Conservation (phyloP, 2,113 vertebrate species). For the Hyla sarda region DNA sequence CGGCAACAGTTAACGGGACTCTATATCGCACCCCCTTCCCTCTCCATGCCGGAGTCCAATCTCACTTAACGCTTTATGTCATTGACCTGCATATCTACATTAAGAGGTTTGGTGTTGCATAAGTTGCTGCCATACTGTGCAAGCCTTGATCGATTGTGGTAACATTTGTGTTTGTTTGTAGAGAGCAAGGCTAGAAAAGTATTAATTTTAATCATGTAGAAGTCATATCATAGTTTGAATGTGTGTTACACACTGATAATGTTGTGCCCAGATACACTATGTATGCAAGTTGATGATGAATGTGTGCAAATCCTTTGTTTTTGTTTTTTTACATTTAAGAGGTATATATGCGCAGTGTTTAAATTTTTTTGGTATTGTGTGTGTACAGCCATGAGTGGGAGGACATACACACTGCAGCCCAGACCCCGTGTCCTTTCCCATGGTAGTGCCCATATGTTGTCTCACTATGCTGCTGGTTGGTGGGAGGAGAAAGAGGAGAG, state of each 20-base stretch:
- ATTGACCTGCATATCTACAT: not conserved
- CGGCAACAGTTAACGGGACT: too few relatives aligned
- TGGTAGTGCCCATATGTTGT: constrained; percentile 59
- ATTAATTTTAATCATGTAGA: constrained; percentile 29
- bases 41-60: not conserved
- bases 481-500: constrained; percentile 62
- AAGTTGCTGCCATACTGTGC: constrained; percentile 1
- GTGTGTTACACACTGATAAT: constrained; percentile 65
- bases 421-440: constrained; percentile 58
- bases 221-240: constrained; percentile 19
- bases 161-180: constrained; percentile 36
- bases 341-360: not conserved
- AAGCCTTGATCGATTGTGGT: constrained; percentile 15
- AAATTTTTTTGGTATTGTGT: not conserved
- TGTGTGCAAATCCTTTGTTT: not conserved
- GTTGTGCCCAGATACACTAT: constrained; percentile 34
- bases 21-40: not conserved
- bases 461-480: constrained; percentile 69
- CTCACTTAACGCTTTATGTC: constrained; percentile 1
- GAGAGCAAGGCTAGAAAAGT: constrained; percentile 1
- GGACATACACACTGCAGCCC: not conserved
- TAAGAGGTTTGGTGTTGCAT: not conserved
- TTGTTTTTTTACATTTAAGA: not conserved
- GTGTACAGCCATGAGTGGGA: not conserved
- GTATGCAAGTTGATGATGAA: constrained; percentile 6